phyloP scores from a whole-genome alignment of 2,797 vertebrate species.

The Scolopax bukidnonensis region DNA sequence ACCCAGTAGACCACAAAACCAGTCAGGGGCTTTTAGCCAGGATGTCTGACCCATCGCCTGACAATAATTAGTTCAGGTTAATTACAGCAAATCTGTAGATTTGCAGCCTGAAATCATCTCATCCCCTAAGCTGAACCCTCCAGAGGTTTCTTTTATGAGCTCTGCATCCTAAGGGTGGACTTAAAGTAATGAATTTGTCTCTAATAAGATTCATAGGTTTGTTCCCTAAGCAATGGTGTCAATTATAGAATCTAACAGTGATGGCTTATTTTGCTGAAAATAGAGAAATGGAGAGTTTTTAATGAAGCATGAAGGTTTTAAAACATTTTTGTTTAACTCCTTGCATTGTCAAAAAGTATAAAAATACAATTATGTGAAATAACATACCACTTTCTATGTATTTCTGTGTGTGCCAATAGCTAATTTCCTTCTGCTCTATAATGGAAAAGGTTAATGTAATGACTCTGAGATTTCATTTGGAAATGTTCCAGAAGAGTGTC shows the following conservation, averaged over 20 bases:
- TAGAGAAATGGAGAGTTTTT: slow-evolving; percentile 56
- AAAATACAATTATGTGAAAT: not conserved
- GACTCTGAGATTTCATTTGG: slow-evolving; percentile 53
- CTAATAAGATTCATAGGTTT: slow-evolving; percentile 84
- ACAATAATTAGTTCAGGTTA: slow-evolving; percentile 96
- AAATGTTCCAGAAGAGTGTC: slow-evolving; percentile 54
- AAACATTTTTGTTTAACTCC: slow-evolving; percentile 52
- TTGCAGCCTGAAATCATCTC: slow-evolving; percentile 82
- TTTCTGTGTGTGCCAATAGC: slow-evolving; percentile 53
- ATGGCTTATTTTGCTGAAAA: slow-evolving; percentile 77
- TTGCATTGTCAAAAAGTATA: not conserved
- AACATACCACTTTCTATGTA: not conserved
- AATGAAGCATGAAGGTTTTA: slow-evolving; percentile 45
- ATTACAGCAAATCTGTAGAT: slow-evolving; percentile 94
- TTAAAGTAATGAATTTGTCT: slow-evolving; percentile 84
- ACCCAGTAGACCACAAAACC: slow-evolving; percentile 60
- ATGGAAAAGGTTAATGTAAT: slow-evolving; percentile 58
- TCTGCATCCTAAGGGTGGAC: slow-evolving; percentile 84
- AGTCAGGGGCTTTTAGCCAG: slow-evolving; percentile 68
- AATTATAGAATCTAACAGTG: slow-evolving; percentile 76
- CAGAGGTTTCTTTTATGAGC: slow-evolving; percentile 90
- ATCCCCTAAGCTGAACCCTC: slow-evolving; percentile 76
- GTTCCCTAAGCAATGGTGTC: slow-evolving; percentile 80
- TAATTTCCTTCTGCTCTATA: slow-evolving; percentile 39
- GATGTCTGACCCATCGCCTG: slow-evolving; percentile 79